Conservation (phyloP, 2,797 vertebrate genomes). For the Strix occidentalis region DNA sequence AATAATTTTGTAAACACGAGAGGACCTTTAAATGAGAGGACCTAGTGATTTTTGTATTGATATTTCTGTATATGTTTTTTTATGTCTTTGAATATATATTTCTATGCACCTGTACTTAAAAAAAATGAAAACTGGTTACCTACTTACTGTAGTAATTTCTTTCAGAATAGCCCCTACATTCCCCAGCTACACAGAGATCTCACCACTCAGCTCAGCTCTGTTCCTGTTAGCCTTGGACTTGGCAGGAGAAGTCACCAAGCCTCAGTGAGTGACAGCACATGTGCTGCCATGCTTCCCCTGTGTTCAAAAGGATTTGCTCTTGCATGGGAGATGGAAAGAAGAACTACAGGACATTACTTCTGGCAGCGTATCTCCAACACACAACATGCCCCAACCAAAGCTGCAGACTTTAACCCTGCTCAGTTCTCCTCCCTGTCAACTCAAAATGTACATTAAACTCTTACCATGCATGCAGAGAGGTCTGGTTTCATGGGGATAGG, state of each 20-base stretch:
- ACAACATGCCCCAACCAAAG: background rate
- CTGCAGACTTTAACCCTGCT: background rate
- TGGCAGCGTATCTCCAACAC: background rate
- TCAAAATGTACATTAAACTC: background rate
- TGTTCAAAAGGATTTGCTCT: background rate
- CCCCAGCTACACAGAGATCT: background rate
- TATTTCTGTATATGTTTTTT: background rate
- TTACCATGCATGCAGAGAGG: background rate
- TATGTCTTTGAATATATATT: background rate
- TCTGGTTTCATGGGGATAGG: background rate
- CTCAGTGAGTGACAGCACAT: background rate
- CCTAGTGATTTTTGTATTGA: background rate
- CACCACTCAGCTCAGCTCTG: background rate
- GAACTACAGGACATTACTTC: background rate
- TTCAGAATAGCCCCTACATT: background rate
- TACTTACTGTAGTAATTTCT: background rate
- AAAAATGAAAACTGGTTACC: background rate
- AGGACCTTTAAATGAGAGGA: background rate
- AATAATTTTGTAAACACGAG: background rate
- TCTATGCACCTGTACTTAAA: background rate
- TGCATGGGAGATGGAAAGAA: background rate
- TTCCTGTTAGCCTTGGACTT: background rate
- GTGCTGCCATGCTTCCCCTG: rapidly evolving
- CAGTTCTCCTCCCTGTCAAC: background rate
- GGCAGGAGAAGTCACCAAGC: background rate